Percentiles rank a stretch among this genome's conserved stretches.
Conservation (phyloP, 2,113 vertebrate species). For the Bubalus kerabau region DNA sequence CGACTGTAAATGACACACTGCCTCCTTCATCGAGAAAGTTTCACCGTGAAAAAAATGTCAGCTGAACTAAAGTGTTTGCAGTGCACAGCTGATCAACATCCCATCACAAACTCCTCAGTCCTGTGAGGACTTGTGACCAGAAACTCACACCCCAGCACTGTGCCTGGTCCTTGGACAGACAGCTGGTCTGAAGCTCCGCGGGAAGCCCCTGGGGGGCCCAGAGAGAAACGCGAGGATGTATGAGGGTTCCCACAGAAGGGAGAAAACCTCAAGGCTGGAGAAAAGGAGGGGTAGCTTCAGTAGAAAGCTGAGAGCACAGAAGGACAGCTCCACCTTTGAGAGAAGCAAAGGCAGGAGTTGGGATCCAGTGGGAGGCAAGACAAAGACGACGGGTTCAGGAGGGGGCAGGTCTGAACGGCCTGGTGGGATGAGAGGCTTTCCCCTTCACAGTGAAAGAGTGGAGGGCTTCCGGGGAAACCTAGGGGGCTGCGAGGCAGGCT, state of each 20-base stretch:
- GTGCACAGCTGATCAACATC: not conserved
- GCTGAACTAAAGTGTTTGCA: not conserved
- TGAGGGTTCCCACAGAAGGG: not conserved
- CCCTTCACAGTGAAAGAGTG: not conserved
- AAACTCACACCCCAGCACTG: not conserved
- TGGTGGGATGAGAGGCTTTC: not conserved
- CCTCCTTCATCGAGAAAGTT: not conserved
- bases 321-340: not conserved
- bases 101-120: not conserved
- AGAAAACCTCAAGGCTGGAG: not conserved
- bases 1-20: not conserved
- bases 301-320: not conserved
- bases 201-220: not conserved
- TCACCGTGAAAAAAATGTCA: not conserved
- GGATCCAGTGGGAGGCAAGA: not conserved
- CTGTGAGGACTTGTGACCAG: not conserved
- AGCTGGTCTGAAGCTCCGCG: not conserved
- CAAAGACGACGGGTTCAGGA: accelerated
- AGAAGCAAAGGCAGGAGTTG: not conserved
- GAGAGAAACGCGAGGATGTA: not conserved
- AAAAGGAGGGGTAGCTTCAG: not conserved
- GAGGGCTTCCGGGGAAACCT: not conserved
- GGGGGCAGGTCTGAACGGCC: not conserved
- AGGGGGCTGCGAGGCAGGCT: not conserved
- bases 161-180: not conserved